These are phyloP conservation scores for Cheirogaleus medius DNA, from an alignment of 2,113 vertebrate species.

Conservation along the genomic window DNA sequence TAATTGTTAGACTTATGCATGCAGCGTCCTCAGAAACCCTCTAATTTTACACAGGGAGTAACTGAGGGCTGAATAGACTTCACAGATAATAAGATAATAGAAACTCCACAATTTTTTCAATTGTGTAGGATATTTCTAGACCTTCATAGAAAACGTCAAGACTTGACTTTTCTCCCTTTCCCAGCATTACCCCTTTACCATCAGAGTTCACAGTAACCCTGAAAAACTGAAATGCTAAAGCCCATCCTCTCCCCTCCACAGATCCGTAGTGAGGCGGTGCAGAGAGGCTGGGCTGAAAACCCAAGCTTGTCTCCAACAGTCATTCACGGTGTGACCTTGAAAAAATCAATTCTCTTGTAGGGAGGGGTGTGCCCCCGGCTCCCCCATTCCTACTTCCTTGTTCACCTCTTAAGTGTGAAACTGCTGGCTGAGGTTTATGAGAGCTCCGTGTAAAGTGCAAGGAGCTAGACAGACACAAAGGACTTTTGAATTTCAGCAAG, in stretches of 20 bases:
- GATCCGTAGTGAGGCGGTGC: accelerated
- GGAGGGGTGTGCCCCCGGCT: not conserved
- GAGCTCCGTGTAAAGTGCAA: no score
- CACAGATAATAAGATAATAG: not conserved
- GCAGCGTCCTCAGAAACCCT: not conserved
- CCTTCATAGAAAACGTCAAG: not conserved
- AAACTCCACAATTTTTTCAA: not conserved
- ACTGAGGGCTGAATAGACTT: not conserved
- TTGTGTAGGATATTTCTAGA: not conserved
- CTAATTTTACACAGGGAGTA: accelerated
- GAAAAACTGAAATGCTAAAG: not conserved
- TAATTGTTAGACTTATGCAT: not conserved
- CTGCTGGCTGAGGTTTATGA: not conserved
- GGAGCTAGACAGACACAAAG: accelerated
- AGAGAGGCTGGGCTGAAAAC: not conserved
- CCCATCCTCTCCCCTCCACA: not conserved
- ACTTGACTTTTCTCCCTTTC: not conserved
- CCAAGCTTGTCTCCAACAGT: not conserved
- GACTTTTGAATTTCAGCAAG: no score
- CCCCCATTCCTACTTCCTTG: not conserved
- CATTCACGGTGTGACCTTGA: not conserved
- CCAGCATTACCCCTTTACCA: not conserved
- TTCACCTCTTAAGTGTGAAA: not conserved
- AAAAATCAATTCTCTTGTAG: not conserved
- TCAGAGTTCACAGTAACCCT: not conserved